Evolutionary conservation across 2,888 invertebrate species (phyloP), one percentile per base, ranked within the genome.

Genomic region (Agrilus cyanescens): DNA sequence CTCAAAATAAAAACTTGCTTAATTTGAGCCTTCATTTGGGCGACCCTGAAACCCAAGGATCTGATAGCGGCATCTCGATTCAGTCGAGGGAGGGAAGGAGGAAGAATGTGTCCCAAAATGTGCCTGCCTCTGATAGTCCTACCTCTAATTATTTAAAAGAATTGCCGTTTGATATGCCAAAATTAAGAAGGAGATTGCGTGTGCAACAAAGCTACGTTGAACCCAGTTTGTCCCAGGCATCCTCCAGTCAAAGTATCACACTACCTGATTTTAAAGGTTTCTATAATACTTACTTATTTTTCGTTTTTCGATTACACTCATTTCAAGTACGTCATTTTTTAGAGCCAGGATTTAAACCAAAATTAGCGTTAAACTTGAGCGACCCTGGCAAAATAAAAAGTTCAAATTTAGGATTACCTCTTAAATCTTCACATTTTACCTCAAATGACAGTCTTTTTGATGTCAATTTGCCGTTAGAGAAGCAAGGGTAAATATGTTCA

Each of bases 91-190:
- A 85, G 55, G 85, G 84, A 14, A 72, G 87, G 48, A 74, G 81
- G 56, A 67, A 79, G 45, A 75, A 76, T 15, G 58, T 80, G 54
- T 80, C 82, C 57, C 78, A 78, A 59, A 78, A 73, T 48, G 71
- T 71, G 8, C 83, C 83, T 41, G 85, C 85, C 51, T 80, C 79
- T 5, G 77, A 80, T 32, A 80, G 80, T 57, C 78, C 79, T 33
- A 80, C 80, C 7, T 81, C 80, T 12, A 83, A 86, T 34, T 88
- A 89, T 61, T 69, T 88, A 40, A 74, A 83, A 49, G 80, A 89
- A 61, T 72, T 90, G 59, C 90, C 90, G 43, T 90, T 90, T 63
- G 89, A 90, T 63, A 90, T 90, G 90, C 90, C 90, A 25, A 90
- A 90, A 67, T 68, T 90, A 44, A 73, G 86, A 48, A 71, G 88